Evolutionary conservation across 1,140 invertebrate species (phyloP).

Genomic region (Atta cephalotes): DNA sequence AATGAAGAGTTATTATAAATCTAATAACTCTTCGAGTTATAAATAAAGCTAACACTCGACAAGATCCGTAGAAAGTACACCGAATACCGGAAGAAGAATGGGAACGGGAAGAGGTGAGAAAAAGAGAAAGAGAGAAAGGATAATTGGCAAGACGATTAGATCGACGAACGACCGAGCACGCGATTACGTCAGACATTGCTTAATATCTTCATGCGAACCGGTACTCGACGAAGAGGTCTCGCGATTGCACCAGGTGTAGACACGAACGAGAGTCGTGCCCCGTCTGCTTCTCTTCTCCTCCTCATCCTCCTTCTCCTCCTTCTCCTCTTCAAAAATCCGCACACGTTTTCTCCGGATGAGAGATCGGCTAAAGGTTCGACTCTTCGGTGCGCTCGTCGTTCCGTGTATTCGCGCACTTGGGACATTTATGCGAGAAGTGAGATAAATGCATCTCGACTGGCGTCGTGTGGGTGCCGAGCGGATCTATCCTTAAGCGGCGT

Average conservation of each 20-base stretch:
- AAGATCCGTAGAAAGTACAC: neutral
- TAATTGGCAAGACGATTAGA: conserved; percentile 55
- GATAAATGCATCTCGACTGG: conserved; percentile 48
- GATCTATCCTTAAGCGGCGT: conserved; percentile 35
- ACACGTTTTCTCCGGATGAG: conserved; percentile 61
- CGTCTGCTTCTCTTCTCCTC: conserved; percentile 26
- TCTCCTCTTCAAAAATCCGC: conserved; percentile 21
- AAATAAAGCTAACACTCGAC: neutral
- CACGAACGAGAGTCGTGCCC: conserved; percentile 44
- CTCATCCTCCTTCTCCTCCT: conserved; percentile 2
- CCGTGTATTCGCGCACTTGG: conserved; percentile 28
- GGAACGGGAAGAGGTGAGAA: conserved; percentile 14
- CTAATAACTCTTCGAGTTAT: too few species aligned
- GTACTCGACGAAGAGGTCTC: conserved; percentile 57
- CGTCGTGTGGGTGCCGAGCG: conserved; percentile 49
- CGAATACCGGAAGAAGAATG: conserved; percentile 41
- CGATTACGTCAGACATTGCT: conserved; percentile 79
- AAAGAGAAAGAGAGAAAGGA: conserved; percentile 36
- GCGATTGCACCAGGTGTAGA: conserved; percentile 63
- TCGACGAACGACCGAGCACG: conserved; percentile 61
- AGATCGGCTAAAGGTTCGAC: conserved; percentile 58
- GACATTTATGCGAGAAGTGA: conserved; percentile 56
- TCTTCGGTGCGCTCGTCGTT: conserved; percentile 22
- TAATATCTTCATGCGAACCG: conserved; percentile 72
- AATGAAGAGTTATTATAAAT: neutral